Conservation (phyloP, 2,797 vertebrate species). For the Hippoglossus hippoglossus region DNA sequence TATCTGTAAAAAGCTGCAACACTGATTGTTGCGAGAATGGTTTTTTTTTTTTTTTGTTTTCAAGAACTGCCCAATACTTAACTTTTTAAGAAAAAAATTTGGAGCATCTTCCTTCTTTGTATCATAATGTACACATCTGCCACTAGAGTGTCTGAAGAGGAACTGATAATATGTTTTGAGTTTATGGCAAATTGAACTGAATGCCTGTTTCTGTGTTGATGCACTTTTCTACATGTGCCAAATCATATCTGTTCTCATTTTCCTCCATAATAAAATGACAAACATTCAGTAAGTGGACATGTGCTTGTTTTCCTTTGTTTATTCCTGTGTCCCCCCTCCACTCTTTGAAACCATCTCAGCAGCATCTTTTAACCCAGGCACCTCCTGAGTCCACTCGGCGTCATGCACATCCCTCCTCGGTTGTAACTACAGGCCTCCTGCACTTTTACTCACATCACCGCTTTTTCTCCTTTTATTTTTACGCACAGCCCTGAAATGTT, state of each 20-base stretch:
- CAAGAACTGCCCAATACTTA: conserved; percentile 15
- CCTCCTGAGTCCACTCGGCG: conserved; percentile 9
- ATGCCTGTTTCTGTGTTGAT: conserved; percentile 45
- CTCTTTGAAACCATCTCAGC: not conserved
- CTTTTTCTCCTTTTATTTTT: conserved; percentile 16
- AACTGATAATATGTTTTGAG: conserved; percentile 19
- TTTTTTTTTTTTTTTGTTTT: not conserved
- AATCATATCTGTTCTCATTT: conserved; percentile 59
- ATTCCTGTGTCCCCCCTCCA: no score
- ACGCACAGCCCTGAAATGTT: conserved; percentile 40
- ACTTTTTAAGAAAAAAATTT: not conserved
- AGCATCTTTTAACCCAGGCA: conserved; percentile 8
- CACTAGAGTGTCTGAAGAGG: conserved; percentile 1
- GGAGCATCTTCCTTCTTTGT: not conserved
- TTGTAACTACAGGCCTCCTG: conserved; percentile 45
- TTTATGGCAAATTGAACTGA: conserved; percentile 28
- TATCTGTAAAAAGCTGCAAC: conserved; percentile 16
- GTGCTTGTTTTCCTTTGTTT: not conserved
- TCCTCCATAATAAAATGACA: conserved; percentile 60
- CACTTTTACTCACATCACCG: conserved; percentile 29
- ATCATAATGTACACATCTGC: conserved; percentile 9
- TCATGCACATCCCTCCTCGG: conserved; percentile 4
- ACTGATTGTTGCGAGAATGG: conserved; percentile 25
- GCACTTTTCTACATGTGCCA: conserved; percentile 74
- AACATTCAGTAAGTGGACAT: not conserved